Evolutionary conservation across 2,113 vertebrate genomes (phyloP).

Genomic region (Verasper variegatus): DNA sequence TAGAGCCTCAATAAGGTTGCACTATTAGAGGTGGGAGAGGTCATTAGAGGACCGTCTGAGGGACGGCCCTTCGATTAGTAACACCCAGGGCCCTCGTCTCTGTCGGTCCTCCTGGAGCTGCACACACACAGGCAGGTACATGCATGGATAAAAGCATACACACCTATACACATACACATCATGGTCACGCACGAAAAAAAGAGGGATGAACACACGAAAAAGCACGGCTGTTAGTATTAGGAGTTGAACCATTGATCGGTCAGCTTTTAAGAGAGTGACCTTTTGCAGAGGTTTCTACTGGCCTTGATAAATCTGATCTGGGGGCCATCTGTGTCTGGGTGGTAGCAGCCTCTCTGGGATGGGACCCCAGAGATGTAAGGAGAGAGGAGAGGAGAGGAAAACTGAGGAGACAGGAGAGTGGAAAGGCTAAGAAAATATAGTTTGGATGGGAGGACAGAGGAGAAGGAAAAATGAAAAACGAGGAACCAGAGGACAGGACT

Average conservation of each 20-base stretch:
- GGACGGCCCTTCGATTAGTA: constrained; percentile 79
- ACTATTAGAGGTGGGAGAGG: constrained; percentile 76
- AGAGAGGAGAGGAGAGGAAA: constrained; percentile 35
- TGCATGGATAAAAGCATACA: constrained; percentile 41
- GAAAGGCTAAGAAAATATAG: constrained; percentile 22
- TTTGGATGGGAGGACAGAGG: constrained; percentile 23
- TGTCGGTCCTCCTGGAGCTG: constrained; percentile 46
- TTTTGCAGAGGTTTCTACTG: constrained; percentile 89
- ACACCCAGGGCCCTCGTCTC: constrained; percentile 66
- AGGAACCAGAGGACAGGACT: constrained; percentile 13
- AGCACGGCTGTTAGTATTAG: constrained; percentile 75
- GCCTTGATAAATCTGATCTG: constrained; percentile 93
- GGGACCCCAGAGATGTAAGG: constrained; percentile 84
- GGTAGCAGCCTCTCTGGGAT: constrained; percentile 83
- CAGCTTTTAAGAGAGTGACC: constrained; percentile 92
- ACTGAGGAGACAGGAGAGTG: constrained; percentile 23
- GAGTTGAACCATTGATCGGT: constrained; percentile 85
- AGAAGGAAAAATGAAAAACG: constrained; percentile 1
- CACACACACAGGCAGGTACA: constrained; percentile 37
- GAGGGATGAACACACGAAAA: constrained; percentile 27
- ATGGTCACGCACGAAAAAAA: constrained; percentile 30
- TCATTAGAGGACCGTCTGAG: constrained; percentile 73
- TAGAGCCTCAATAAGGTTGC: constrained; percentile 75
- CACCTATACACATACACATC: constrained; percentile 54
- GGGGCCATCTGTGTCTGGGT: constrained; percentile 88